A percentile compares a stretch with the other conserved stretches of the same genome.
Conservation (phyloP, 1,140 invertebrate species). For the Globodera rostochiensis region DNA sequence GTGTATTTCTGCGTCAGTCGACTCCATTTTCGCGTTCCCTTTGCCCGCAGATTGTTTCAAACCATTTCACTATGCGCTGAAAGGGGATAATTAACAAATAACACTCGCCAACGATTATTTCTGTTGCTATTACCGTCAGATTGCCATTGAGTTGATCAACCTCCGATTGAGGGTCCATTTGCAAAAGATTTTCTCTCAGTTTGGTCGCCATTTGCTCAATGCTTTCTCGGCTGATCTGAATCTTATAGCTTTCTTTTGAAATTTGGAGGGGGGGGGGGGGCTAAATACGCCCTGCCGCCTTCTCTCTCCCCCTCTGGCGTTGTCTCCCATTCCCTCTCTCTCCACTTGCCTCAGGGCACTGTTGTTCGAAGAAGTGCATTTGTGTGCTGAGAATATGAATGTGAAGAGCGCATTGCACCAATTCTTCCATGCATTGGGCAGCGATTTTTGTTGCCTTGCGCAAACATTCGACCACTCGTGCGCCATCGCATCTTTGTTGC, state of each 20-base stretch:
- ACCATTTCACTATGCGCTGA: constrained; percentile 1
- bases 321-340: not conserved
- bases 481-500: constrained; percentile 78
- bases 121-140: constrained; percentile 36
- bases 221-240: constrained; percentile 74
- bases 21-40: constrained; percentile 1
- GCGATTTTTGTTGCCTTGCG: constrained; percentile 88
- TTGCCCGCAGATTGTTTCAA: not conserved
- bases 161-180: constrained; percentile 88
- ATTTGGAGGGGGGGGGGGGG: not conserved
- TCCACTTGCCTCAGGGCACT: constrained; percentile 77
- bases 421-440: constrained; percentile 94
- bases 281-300: too few relatives aligned
- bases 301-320: not conserved
- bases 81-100: not conserved
- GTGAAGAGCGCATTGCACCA: constrained; percentile 90
- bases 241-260: constrained; percentile 26
- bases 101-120: not conserved
- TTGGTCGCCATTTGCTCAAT: constrained; percentile 86
- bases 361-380: constrained; percentile 89
- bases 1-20: not conserved
- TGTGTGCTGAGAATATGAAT: constrained; percentile 92
- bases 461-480: constrained; percentile 87
- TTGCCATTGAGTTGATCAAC: constrained; percentile 74
- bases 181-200: constrained; percentile 86